A percentile compares a stretch with the other conserved stretches of the same genome.
Evolutionary conservation across 1,140 invertebrate species (phyloP).

Genomic region (Wasmannia auropunctata): DNA sequence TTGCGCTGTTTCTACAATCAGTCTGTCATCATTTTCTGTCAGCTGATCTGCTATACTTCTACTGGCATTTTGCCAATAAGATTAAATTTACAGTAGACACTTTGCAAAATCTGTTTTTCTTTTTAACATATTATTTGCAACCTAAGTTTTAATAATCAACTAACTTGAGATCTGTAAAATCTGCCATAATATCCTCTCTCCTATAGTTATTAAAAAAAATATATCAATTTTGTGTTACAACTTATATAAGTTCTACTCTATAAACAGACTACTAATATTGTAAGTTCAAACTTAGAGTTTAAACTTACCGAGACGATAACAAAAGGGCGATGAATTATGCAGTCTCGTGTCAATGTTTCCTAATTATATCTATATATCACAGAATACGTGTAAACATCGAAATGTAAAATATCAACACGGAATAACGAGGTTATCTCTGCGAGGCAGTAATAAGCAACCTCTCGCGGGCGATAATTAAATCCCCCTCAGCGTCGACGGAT

Average conservation of each 20-base stretch:
- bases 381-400: background rate
- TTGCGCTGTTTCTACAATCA: background rate
- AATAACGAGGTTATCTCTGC: constrained; percentile 40
- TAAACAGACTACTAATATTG: background rate
- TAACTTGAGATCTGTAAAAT: background rate
- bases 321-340: background rate
- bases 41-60: background rate
- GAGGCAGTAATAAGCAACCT: background rate
- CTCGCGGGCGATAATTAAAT: background rate
- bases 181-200: background rate
- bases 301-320: background rate
- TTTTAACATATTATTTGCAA: constrained; percentile 33
- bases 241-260: background rate
- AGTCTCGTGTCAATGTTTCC: background rate
- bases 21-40: background rate
- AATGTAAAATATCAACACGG: background rate
- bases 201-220: background rate
- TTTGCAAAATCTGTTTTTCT: background rate
- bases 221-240: background rate
- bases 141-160: constrained; percentile 15
- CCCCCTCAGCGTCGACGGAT: background rate
- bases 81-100: background rate
- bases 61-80: background rate
- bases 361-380: background rate
- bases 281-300: background rate